Percentiles rank a stretch among this genome's conserved stretches.
phyloP scores from a whole-genome alignment of 2,888 invertebrate genomes.

The Amphipyra tragopoginis region DNA sequence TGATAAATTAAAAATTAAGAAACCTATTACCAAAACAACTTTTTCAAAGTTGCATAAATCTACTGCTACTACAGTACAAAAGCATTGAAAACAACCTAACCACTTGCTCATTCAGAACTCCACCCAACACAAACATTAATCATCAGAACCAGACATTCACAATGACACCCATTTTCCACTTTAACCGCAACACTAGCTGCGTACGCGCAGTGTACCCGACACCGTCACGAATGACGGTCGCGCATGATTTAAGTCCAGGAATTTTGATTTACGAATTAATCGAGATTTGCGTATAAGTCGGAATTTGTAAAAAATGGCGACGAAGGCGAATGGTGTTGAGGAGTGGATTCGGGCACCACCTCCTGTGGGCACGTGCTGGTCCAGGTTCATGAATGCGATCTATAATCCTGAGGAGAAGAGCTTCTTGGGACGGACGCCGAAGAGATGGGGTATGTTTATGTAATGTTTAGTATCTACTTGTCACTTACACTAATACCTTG shows the following conservation, averaged over 20 bases:
- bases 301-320: conserved; percentile 64
- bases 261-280: conserved; percentile 9
- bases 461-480: neutral
- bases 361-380: conserved; percentile 67
- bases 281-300: conserved; percentile 3
- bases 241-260: conserved; percentile 18
- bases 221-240: conserved; percentile 64
- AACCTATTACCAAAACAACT: too few species aligned
- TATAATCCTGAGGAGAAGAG: conserved; percentile 82
- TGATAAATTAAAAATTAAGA: too few species aligned
- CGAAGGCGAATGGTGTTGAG: conserved; percentile 79
- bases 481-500: too few species aligned
- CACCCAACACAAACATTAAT: conserved; percentile 30
- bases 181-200: conserved; percentile 57
- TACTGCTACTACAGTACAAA: neutral
- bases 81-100: neutral
- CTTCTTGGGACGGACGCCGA: conserved; percentile 81
- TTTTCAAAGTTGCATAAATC: neutral
- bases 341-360: conserved; percentile 83
- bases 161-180: conserved; percentile 19
- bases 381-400: conserved; percentile 70
- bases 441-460: conserved; percentile 82
- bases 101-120: neutral
- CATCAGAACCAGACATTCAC: conserved; percentile 23
- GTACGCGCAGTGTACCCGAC: conserved; percentile 67